These are phyloP conservation scores for Apotomis turbidana DNA, from an alignment of 2,888 invertebrate genomes.

Conservation along the genomic window DNA sequence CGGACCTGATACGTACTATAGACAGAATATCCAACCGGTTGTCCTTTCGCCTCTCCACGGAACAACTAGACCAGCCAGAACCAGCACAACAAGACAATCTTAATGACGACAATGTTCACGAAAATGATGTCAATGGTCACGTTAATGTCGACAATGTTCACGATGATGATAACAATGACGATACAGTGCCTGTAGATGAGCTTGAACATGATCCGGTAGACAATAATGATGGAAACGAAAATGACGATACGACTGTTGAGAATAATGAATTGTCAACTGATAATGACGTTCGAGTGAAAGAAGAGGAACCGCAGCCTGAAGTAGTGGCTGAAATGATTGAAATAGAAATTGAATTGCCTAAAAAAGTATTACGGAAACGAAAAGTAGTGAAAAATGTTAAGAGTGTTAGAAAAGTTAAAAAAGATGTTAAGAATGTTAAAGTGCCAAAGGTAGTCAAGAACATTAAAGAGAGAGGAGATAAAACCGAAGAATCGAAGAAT, in stretches of 20 bases:
- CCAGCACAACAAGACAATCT: not conserved
- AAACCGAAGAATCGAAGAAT: not conserved
- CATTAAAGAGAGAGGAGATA: not conserved
- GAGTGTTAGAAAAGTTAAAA: not conserved
- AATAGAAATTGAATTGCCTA: conserved; percentile 2
- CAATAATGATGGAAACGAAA: not conserved
- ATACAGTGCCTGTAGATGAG: not conserved
- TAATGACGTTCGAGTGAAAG: conserved; percentile 19
- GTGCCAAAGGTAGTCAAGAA: conserved; percentile 17
- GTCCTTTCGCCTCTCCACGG: conserved; percentile 6
- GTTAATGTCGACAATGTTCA: not conserved
- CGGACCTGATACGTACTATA: conserved; percentile 34
- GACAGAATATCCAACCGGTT: conserved; percentile 34
- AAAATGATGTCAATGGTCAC: too few relatives aligned
- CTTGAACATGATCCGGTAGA: not conserved
- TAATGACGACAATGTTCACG: not conserved
- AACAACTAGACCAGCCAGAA: conserved; percentile 14
- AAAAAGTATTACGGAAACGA: conserved; percentile 27
- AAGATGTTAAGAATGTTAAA: conserved; percentile 1
- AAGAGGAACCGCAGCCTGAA: not conserved
- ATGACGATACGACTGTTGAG: conserved; percentile 2
- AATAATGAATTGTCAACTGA: not conserved
- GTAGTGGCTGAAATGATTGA: not conserved
- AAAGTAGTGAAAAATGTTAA: conserved; percentile 10
- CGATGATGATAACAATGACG: not conserved